Conservation (phyloP, 1,140 invertebrate species). For the Eriocheir sinensis region DNA sequence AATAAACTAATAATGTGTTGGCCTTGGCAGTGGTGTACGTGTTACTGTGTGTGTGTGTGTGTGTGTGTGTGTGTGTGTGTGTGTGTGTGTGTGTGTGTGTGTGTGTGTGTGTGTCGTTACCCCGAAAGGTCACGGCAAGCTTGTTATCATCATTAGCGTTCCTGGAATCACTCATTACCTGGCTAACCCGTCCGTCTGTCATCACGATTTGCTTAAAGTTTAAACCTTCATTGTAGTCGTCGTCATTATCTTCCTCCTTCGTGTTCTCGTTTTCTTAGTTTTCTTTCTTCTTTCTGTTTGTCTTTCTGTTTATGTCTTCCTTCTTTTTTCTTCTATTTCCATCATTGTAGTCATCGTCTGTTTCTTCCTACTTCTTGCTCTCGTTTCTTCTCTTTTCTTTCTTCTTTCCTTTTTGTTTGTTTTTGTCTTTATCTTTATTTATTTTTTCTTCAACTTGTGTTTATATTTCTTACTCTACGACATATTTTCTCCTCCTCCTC, state of each 20-base stretch:
- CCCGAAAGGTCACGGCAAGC: too few species aligned
- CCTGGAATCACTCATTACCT: too few species aligned
- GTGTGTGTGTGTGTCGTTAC: too few species aligned
- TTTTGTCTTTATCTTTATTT: not conserved
- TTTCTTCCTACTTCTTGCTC: not conserved
- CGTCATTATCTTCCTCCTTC: not conserved
- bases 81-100: too few species aligned
- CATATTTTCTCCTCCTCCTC: too few species aligned
- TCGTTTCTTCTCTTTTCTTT: not conserved
- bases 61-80: constrained; percentile 12
- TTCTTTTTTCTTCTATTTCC: not conserved
- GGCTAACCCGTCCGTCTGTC: too few species aligned
- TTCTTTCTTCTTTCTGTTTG: not conserved
- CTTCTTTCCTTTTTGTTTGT: not conserved
- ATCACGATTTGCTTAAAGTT: too few species aligned
- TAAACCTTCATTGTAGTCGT: too few species aligned
- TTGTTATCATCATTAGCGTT: too few species aligned
- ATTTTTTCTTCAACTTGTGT: too few species aligned
- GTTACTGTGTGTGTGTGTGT: not conserved
- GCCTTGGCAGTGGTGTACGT: not conserved
- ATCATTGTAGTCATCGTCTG: not conserved
- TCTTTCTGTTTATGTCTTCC: not conserved
- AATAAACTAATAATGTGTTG: not conserved
- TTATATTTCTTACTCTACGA: too few species aligned
- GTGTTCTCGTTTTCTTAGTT: not conserved